These are phyloP conservation scores for Chlamydotis undulata DNA, from an alignment of 2,113 vertebrate genomes.

Conservation along the genomic window DNA sequence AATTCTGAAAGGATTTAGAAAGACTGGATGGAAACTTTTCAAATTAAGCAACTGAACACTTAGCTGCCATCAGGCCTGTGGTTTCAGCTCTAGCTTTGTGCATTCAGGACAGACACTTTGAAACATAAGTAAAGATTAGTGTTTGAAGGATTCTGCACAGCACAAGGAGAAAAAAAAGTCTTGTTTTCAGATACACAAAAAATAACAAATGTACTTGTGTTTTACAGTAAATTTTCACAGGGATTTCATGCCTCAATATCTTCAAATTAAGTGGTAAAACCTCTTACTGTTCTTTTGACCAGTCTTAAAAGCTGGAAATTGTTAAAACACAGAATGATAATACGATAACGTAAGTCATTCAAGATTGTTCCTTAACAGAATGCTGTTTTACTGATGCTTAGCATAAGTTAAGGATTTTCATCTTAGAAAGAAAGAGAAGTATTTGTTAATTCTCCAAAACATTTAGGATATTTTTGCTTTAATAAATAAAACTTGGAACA, in stretches of 20 bases:
- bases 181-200: neutral
- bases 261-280: neutral
- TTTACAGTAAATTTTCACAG: neutral
- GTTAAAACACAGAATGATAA: neutral
- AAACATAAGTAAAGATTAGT: neutral
- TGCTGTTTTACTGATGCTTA: neutral
- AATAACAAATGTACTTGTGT: neutral
- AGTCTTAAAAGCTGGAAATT: neutral
- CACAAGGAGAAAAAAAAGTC: neutral
- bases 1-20: neutral
- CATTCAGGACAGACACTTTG: neutral
- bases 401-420: neutral
- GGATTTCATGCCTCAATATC: neutral
- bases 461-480: neutral
- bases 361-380: neutral
- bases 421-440: neutral
- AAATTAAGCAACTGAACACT: neutral
- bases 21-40: neutral
- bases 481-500: neutral
- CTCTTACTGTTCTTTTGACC: neutral
- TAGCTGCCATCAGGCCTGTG: neutral
- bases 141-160: neutral
- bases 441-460: neutral
- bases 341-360: neutral
- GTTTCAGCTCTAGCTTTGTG: neutral